Evolutionary conservation across 1,140 invertebrate species (phyloP).

Genomic region (Cephus cinctus): DNA sequence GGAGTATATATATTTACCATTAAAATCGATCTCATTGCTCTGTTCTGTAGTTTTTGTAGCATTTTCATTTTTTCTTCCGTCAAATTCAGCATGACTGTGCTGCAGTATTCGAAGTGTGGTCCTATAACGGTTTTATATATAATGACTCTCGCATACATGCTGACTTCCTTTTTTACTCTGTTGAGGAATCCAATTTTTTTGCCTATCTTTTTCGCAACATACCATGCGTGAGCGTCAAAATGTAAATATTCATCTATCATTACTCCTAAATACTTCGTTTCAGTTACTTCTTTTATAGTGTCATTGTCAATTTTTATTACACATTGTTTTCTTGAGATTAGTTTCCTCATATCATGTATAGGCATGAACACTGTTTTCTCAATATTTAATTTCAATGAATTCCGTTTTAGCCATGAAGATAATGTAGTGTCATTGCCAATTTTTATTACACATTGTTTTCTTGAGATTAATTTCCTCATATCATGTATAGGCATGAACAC

Average conservation of each 20-base stretch:
- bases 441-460: background rate
- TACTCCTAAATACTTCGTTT: no score
- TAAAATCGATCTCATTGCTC: slow-evolving; percentile 11
- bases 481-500: no score
- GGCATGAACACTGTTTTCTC: no score
- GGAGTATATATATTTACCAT: slow-evolving; percentile 6
- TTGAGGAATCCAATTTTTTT: slow-evolving; percentile 15
- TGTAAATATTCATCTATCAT: no score
- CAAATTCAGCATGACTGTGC: slow-evolving; percentile 12
- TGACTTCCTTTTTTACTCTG: slow-evolving; percentile 9
- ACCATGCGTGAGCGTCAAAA: background rate
- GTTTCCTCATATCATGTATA: no score
- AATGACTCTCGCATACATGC: background rate
- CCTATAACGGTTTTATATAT: slow-evolving; percentile 16
- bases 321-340: background rate
- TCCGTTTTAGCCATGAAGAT: no score
- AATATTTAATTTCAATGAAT: no score
- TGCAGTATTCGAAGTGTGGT: slow-evolving; percentile 16
- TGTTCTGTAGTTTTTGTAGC: slow-evolving; percentile 11
- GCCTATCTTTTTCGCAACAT: background rate
- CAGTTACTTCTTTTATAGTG: no score
- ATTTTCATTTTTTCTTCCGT: background rate
- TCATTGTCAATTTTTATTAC: background rate
- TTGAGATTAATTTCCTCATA: no score
- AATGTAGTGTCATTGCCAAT: background rate